phyloP scores from a whole-genome alignment of 2,888 invertebrate species.

The Apamea crenata region DNA sequence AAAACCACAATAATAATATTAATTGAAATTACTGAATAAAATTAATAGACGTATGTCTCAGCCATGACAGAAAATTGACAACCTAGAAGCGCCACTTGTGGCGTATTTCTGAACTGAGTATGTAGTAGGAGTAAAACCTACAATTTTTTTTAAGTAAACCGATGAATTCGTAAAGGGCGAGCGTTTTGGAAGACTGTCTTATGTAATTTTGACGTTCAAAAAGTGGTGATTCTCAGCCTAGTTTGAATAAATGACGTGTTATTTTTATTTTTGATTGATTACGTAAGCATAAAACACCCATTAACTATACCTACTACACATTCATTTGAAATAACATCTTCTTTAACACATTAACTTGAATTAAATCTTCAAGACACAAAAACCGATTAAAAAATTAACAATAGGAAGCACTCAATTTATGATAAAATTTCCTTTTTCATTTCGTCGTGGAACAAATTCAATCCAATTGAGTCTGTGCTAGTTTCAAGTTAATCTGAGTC shows the following conservation, averaged over 20 bases:
- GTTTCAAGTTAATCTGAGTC: conserved; percentile 60
- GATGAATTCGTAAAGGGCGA: background rate
- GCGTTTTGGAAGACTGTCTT: background rate
- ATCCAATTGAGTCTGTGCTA: conserved; percentile 54
- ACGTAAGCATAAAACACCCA: background rate
- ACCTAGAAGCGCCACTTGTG: too few relatives aligned
- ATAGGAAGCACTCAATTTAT: conserved; percentile 22
- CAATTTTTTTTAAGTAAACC: background rate
- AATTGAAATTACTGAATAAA: too few relatives aligned
- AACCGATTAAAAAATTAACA: conserved; percentile 32
- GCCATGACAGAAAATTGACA: too few relatives aligned
- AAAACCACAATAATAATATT: too few relatives aligned
- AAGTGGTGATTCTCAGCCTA: background rate
- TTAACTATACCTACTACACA: background rate
- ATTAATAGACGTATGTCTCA: too few relatives aligned
- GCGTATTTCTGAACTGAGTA: too few relatives aligned
- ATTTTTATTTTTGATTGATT: background rate
- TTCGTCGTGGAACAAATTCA: conserved; percentile 40
- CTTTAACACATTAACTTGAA: background rate
- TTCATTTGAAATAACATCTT: background rate
- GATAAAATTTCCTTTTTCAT: conserved; percentile 4
- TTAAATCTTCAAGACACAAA: background rate
- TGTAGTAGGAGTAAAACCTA: too few relatives aligned
- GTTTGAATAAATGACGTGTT: background rate
- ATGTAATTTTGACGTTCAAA: background rate